These are phyloP conservation scores for Micromys minutus DNA, from an alignment of 2,113 vertebrate species.

Conservation along the genomic window DNA sequence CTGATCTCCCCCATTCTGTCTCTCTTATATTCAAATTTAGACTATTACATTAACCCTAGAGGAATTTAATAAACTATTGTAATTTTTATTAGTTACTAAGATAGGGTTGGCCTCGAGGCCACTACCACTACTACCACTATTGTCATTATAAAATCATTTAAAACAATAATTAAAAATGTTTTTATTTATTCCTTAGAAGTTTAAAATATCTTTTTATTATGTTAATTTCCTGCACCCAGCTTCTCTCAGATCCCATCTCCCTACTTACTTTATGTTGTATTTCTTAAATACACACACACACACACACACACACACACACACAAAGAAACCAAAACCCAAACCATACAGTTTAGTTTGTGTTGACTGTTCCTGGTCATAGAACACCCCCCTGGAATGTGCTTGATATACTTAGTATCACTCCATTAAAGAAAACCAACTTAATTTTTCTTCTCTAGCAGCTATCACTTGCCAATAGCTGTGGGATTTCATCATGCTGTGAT, in stretches of 20 bases:
- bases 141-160: no score
- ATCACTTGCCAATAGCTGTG: not conserved
- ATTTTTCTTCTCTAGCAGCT: not conserved
- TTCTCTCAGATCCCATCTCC: not conserved
- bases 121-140: not conserved
- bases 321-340: not conserved
- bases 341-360: not conserved
- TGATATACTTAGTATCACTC: not conserved
- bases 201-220: not conserved
- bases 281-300: not conserved
- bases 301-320: not conserved
- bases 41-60: constrained; percentile 32
- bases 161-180: not conserved
- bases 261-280: not conserved
- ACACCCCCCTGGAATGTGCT: not conserved
- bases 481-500: not conserved
- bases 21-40: not conserved
- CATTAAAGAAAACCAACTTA: not conserved
- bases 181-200: not conserved
- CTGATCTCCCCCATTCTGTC: not conserved
- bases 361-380: not conserved
- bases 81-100: not conserved
- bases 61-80: not conserved
- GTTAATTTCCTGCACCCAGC: not conserved
- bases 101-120: not conserved